Evolutionary conservation across 2,113 vertebrate species (phyloP).

Genomic region (Saguinus imperator): DNA sequence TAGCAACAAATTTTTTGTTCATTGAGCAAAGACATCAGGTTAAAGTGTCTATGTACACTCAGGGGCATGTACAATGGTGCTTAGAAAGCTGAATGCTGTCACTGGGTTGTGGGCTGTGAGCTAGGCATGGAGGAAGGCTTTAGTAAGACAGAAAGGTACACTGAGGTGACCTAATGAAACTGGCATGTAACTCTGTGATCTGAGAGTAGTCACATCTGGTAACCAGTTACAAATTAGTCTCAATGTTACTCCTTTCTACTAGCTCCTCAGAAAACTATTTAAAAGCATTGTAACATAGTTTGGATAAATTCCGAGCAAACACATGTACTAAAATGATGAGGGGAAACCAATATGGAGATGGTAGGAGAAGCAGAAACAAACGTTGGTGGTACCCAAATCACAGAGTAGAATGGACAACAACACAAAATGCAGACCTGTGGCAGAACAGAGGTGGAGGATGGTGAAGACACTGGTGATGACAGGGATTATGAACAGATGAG

Average conservation of each 20-base stretch:
- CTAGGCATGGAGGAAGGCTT: background rate
- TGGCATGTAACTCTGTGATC: background rate
- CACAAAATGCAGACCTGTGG: rapidly evolving
- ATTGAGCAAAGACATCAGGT: background rate
- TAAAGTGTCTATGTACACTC: background rate
- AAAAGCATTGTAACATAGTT: background rate
- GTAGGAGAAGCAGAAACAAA: background rate
- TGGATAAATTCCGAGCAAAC: background rate
- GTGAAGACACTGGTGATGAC: background rate
- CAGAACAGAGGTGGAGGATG: background rate
- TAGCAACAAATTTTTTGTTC: background rate
- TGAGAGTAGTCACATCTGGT: background rate
- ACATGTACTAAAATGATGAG: background rate
- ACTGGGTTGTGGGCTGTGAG: background rate
- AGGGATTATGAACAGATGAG: background rate
- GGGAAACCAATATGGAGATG: background rate
- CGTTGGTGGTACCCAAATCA: background rate
- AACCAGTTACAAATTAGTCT: background rate
- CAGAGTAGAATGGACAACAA: background rate
- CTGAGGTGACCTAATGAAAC: background rate
- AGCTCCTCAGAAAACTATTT: background rate
- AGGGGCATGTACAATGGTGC: background rate
- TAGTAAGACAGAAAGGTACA: background rate
- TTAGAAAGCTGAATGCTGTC: background rate
- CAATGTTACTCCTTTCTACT: background rate